A percentile compares a stretch with the other conserved stretches of the same genome.
phyloP scores from a whole-genome alignment of 2,797 vertebrate species.

The Bradypodion pumilum region DNA sequence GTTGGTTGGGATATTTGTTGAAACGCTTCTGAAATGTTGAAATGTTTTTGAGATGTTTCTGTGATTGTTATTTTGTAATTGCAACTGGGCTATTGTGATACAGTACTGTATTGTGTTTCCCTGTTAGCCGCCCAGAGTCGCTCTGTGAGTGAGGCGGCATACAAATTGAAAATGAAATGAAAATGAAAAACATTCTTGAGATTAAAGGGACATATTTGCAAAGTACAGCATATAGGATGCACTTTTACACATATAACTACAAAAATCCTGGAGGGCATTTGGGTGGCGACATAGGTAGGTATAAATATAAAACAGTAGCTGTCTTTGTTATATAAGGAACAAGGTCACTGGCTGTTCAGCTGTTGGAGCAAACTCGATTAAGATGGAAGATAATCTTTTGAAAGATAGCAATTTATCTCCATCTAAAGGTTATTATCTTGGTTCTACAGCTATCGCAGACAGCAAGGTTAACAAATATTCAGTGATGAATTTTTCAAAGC shows the following conservation, averaged over 20 bases:
- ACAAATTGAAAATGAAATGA: too few relatives aligned
- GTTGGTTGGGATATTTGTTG: too few relatives aligned
- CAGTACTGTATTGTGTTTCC: too few relatives aligned
- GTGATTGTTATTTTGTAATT: too few relatives aligned
- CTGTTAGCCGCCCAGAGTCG: too few relatives aligned
- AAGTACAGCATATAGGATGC: not conserved
- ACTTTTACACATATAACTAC: not conserved
- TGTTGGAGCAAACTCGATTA: slow-evolving; percentile 76
- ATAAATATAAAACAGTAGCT: slow-evolving; percentile 55
- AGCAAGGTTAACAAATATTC: slow-evolving; percentile 80
- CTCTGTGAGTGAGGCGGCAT: too few relatives aligned
- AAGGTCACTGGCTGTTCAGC: slow-evolving; percentile 77
- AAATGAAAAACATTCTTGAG: too few relatives aligned
- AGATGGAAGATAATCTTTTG: slow-evolving; percentile 78
- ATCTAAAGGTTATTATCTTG: slow-evolving; percentile 79
- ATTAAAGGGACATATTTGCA: not conserved
- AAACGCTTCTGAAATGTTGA: too few relatives aligned
- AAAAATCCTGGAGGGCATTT: slow-evolving; percentile 32
- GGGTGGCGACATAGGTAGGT: slow-evolving; percentile 31
- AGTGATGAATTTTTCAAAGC: slow-evolving; percentile 78
- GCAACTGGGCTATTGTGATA: too few relatives aligned
- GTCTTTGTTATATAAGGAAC: slow-evolving; percentile 70
- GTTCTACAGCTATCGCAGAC: slow-evolving; percentile 69
- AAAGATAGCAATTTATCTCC: slow-evolving; percentile 80
- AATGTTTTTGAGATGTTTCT: too few relatives aligned